These are phyloP conservation scores for Stictonetta naevosa DNA, from an alignment of 2,113 vertebrate genomes.

Conservation along the genomic window DNA sequence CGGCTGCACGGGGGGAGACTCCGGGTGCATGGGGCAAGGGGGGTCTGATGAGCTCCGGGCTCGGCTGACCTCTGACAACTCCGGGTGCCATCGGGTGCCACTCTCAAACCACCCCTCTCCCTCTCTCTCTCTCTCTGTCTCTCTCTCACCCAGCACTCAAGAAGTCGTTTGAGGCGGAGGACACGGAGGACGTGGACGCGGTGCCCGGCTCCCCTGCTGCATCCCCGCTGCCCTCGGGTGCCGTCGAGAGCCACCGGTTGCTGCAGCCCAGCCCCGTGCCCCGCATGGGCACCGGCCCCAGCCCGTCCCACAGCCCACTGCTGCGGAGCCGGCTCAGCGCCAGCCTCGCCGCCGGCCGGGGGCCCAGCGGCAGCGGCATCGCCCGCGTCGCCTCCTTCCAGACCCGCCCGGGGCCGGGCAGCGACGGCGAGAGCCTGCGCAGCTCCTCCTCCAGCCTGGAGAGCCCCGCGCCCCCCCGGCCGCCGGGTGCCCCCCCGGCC, in stretches of 20 bases:
- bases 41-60: neutral
- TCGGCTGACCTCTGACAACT: neutral
- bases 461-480: slow-evolving; percentile 53
- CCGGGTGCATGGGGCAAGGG: neutral
- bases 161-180: slow-evolving; percentile 87
- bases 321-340: slow-evolving; percentile 69
- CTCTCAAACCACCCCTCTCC: neutral
- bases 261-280: slow-evolving; percentile 62
- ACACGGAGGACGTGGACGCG: slow-evolving; percentile 82
- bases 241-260: slow-evolving; percentile 22
- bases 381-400: slow-evolving; percentile 81
- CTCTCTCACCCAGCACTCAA: slow-evolving; percentile 80
- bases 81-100: neutral
- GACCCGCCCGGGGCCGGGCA: slow-evolving; percentile 74
- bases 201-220: slow-evolving; percentile 59
- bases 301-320: slow-evolving; percentile 65
- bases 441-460: slow-evolving; percentile 88
- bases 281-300: slow-evolving; percentile 47
- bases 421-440: slow-evolving; percentile 85
- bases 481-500: neutral
- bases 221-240: slow-evolving; percentile 36
- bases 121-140: slow-evolving; percentile 24
- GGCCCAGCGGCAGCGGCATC: slow-evolving; percentile 39
- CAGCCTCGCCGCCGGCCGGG: slow-evolving; percentile 69
- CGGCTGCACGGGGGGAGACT: accelerated